Conservation (phyloP, 2,797 vertebrate species). For the Strix occidentalis region DNA sequence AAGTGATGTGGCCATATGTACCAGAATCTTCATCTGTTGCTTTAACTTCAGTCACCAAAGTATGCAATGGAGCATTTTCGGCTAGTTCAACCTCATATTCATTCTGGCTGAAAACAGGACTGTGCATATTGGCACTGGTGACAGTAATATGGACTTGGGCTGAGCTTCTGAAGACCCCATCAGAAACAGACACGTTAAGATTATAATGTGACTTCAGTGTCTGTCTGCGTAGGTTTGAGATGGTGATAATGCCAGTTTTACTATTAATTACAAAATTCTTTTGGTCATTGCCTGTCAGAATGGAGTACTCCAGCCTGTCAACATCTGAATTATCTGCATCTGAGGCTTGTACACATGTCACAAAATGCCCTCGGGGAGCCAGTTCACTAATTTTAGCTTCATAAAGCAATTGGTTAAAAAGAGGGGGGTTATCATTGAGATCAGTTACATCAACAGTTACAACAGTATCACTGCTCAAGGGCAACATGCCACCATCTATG, state of each 20-base stretch:
- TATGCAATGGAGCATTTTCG: conserved; percentile 89
- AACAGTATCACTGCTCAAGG: conserved; percentile 84
- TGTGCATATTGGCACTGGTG: conserved; percentile 91
- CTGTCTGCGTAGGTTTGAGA: conserved; percentile 87
- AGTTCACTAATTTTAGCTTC: conserved; percentile 88
- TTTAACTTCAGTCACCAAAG: conserved; percentile 86
- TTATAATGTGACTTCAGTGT: conserved; percentile 83
- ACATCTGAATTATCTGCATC: conserved; percentile 89
- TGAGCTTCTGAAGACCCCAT: conserved; percentile 93
- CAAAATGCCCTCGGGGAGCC: conserved; percentile 88
- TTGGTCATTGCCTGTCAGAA: conserved; percentile 90
- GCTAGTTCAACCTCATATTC: conserved; percentile 94
- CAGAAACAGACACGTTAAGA: conserved; percentile 91
- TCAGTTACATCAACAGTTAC: conserved; percentile 87
- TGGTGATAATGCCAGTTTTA: conserved; percentile 83
- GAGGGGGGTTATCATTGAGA: conserved; percentile 93
- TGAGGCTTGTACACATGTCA: conserved; percentile 90
- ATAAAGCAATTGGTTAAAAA: conserved; percentile 86
- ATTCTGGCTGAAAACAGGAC: conserved; percentile 87
- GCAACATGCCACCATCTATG: conserved; percentile 89
- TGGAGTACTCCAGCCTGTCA: conserved; percentile 88
- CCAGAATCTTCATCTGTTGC: conserved; percentile 90
- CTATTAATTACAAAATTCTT: conserved; percentile 90
- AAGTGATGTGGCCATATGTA: conserved; percentile 85
- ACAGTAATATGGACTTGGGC: conserved; percentile 84